A percentile compares a stretch with the other conserved stretches of the same genome.
Conservation (phyloP, 2,113 vertebrate species). For the Lagenorhynchus albirostris region DNA sequence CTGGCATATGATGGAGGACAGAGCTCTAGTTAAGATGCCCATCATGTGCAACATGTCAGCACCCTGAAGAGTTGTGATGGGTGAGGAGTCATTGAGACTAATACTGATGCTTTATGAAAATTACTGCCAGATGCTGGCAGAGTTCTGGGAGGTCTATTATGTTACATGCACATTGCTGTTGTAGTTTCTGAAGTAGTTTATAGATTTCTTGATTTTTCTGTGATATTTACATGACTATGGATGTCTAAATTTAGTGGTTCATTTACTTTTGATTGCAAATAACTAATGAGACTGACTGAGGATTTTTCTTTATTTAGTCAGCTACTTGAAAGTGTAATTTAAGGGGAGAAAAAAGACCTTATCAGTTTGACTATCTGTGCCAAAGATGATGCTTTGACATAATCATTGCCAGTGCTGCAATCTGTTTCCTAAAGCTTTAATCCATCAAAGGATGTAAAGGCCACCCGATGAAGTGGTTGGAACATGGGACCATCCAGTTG, state of each 20-base stretch:
- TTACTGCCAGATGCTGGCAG: background rate
- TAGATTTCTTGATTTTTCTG: slow-evolving; percentile 2
- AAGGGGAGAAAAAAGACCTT: background rate
- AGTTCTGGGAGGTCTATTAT: background rate
- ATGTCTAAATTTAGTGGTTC: background rate
- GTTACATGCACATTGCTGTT: background rate
- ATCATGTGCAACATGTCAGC: background rate
- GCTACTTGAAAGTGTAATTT: background rate
- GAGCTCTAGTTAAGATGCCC: background rate
- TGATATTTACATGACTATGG: background rate
- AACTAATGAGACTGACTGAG: background rate
- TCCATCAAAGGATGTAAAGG: background rate
- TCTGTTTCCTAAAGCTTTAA: slow-evolving; percentile 5
- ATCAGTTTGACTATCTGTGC: background rate
- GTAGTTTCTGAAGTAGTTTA: background rate
- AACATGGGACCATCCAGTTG: background rate
- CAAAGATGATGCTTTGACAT: background rate
- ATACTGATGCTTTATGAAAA: background rate
- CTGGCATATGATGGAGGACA: background rate
- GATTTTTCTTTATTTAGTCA: background rate
- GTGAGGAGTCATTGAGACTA: background rate
- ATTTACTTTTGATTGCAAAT: background rate
- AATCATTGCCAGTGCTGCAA: background rate
- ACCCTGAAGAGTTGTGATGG: background rate
- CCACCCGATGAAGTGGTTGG: background rate